These are phyloP conservation scores for Drosophila borealis DNA, from an alignment of 2,888 invertebrate species.

Conservation along the genomic window DNA sequence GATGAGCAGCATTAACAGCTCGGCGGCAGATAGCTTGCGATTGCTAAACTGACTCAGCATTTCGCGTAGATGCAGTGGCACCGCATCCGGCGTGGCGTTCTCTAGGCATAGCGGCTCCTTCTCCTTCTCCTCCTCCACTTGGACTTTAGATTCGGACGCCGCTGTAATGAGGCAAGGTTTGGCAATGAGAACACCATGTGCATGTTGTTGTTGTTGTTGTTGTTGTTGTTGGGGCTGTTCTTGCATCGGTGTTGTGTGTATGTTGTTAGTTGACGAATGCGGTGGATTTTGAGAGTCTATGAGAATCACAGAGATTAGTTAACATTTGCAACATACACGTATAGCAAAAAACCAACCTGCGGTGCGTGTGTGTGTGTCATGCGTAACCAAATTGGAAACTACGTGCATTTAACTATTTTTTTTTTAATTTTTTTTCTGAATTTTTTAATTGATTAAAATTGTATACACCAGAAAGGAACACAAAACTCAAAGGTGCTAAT, in stretches of 20 bases:
- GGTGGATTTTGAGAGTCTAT: constrained; percentile 20
- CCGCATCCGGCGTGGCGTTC: constrained; percentile 70
- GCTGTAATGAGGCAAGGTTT: constrained; percentile 59
- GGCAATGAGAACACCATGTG: constrained; percentile 34
- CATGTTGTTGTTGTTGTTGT: constrained; percentile 21
- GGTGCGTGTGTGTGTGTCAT: constrained; percentile 43
- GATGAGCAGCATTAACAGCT: constrained; percentile 76
- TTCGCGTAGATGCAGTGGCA: constrained; percentile 76
- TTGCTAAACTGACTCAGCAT: constrained; percentile 52
- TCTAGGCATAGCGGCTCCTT: constrained; percentile 63
- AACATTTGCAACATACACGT: constrained; percentile 6
- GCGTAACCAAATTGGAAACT: constrained; percentile 35
- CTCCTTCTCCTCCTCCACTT: not conserved
- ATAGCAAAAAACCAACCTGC: constrained; percentile 43
- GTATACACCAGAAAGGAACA: constrained; percentile 20
- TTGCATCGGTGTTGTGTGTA: constrained; percentile 43
- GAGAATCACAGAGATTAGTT: constrained; percentile 49
- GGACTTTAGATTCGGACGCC: not conserved
- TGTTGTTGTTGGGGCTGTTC: constrained; percentile 19
- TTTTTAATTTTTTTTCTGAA: constrained; percentile 5
- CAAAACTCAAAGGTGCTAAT: constrained; percentile 7
- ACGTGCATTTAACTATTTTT: constrained; percentile 30
- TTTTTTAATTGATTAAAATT: no score
- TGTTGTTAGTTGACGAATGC: constrained; percentile 31
- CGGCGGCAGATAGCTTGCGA: constrained; percentile 46